Evolutionary conservation across 2,888 invertebrate species (phyloP).

Genomic region (Eupithecia tripunctaria): DNA sequence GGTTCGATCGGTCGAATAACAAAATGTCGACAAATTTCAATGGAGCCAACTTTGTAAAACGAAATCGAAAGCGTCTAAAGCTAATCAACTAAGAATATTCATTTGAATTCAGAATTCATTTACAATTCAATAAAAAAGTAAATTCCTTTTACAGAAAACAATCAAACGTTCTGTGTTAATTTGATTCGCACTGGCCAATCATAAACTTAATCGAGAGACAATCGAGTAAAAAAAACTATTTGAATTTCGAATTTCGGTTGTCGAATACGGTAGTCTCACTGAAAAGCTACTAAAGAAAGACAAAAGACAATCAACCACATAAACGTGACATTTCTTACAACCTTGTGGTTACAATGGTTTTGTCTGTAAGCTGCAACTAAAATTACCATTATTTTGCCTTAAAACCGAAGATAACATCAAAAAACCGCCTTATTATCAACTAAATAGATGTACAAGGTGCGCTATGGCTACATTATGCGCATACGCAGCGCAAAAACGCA

Average conservation of each 20-base stretch:
- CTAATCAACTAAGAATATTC: neutral
- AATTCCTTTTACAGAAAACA: constrained; percentile 12
- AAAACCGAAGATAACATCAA: constrained; percentile 6
- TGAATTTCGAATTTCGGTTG: constrained; percentile 57
- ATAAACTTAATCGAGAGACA: constrained; percentile 33
- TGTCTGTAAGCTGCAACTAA: neutral
- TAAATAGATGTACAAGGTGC: constrained; percentile 47
- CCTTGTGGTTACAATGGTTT: neutral
- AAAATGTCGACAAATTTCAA: neutral
- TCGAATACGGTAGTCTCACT: constrained; percentile 1
- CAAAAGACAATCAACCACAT: neutral
- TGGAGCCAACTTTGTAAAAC: neutral
- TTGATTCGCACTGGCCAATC: constrained; percentile 36
- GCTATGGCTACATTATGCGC: constrained; percentile 58
- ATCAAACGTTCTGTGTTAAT: constrained; percentile 29
- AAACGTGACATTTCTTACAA: neutral
- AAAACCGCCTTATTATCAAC: constrained; percentile 23
- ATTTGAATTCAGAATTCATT: constrained; percentile 4
- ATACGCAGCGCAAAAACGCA: constrained; percentile 50
- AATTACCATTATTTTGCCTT: constrained; percentile 9
- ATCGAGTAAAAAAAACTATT: constrained; percentile 31
- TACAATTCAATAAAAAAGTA: constrained; percentile 2
- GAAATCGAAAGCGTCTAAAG: constrained; percentile 1
- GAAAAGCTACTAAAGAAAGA: constrained; percentile 2
- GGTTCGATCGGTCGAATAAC: neutral